Base-by-base conservation (phyloP, 2,113 vertebrate species). In the Seriola aureovittata region DNA sequence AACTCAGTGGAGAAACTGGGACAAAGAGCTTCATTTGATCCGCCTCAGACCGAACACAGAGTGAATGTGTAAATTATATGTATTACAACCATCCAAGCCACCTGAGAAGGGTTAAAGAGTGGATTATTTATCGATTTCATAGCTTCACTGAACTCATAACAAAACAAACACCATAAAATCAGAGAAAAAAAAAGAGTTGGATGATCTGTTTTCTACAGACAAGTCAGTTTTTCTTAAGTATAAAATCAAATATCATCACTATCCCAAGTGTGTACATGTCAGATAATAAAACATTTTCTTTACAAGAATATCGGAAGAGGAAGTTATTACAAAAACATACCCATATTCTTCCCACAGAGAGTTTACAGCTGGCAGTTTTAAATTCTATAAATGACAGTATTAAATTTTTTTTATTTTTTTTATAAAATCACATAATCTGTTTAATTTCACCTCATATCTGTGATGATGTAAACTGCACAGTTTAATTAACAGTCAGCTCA, bases 11-110 rank as follows among this genome's bases (percentile, higher is more conserved):
- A 19, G 4, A 48, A 58, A 52, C 23, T 34, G 23, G 11, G 29
- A 46, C 62, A 66, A 65, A 69, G 10, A 69, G n/a, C 11, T 52
- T 62, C n/a, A 70, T 52, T 78, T 21, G 10, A 65, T 55, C 19
- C 19, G 0, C n/a, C 19, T 29, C 69, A 40, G 36, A 57, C 50
- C 40, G 21, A 38, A 23, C 5, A 12, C 46, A 7, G 48, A 52
- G 12, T 69, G 3, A 23, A 40, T 55, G 13, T 54, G 12, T 40
- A 25, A 57, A 42, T 40, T 9, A 38, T 44, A 69, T 52, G 50
- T 68, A 19, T 50, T 19, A 50, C 16, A 50, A 50, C 14, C 44
- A 46, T 16, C 14, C 50, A 69, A 69, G 10, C 19, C 32, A 52
- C 29, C 10, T 8, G 48, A 54, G 25, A 71, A 69, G 9, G 7